These are phyloP conservation scores for Andrena praecox DNA, from an alignment of 2,888 invertebrate species.

Conservation along the genomic window DNA sequence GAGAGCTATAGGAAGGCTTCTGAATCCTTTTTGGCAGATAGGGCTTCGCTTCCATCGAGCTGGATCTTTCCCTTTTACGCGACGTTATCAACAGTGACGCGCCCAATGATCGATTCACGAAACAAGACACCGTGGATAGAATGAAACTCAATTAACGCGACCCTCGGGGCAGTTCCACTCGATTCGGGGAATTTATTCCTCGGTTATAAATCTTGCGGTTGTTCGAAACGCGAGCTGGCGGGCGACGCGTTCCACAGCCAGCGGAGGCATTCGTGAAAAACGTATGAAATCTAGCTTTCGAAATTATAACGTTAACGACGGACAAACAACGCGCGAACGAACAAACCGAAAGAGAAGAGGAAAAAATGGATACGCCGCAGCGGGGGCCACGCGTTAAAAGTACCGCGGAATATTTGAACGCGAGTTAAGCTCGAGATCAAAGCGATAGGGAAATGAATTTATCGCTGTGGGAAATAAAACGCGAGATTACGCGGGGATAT, in stretches of 20 bases:
- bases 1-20: not conserved
- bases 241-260: not conserved
- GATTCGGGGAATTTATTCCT: not conserved
- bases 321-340: not conserved
- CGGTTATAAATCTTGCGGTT: not conserved
- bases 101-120: too few species aligned
- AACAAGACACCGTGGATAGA: too few species aligned
- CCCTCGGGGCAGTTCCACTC: too few species aligned
- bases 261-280: not conserved
- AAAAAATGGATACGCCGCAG: not conserved
- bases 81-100: not conserved
- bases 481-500: slow-evolving; percentile 52
- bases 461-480: slow-evolving; percentile 46
- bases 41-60: not conserved
- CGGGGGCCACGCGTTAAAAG: slow-evolving; percentile 4
- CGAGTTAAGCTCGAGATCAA: slow-evolving; percentile 42
- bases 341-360: not conserved
- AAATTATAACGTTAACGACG: not conserved
- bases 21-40: too few species aligned
- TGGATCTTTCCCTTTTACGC: not conserved
- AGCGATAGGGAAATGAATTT: slow-evolving; percentile 45
- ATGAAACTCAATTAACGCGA: too few species aligned
- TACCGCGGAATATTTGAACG: slow-evolving; percentile 27
- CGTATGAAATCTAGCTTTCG: slow-evolving; percentile 2
- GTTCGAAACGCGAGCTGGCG: not conserved